phyloP scores from a whole-genome alignment of 2,113 vertebrate species.

The Dermatemys mawii region DNA sequence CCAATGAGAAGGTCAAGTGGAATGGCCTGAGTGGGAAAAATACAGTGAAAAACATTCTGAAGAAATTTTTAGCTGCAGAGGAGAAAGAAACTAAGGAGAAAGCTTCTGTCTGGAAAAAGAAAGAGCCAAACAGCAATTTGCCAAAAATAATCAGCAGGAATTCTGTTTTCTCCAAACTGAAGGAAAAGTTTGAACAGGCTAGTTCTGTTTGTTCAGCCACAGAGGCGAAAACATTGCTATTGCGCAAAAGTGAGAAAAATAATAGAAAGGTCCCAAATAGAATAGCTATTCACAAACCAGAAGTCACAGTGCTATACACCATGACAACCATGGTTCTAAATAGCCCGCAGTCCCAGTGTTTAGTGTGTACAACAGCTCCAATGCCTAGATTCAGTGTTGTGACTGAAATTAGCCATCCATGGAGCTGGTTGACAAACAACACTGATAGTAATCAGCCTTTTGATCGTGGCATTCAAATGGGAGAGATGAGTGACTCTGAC shows the following conservation, averaged over 20 bases:
- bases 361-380: conserved; percentile 65
- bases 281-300: conserved; percentile 60
- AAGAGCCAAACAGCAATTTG: not conserved
- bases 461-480: not conserved
- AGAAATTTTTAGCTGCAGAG: conserved; percentile 83
- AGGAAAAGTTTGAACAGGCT: conserved; percentile 84
- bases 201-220: conserved; percentile 70
- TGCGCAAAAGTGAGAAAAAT: conserved; percentile 40
- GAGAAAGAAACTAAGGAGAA: conserved; percentile 77
- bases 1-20: conserved; percentile 39
- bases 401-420: conserved; percentile 69
- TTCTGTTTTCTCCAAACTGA: conserved; percentile 78
- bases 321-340: conserved; percentile 63
- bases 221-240: conserved; percentile 24
- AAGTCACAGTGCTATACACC: conserved; percentile 41
- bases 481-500: not conserved
- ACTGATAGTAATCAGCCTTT: not conserved
- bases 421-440: conserved; percentile 67
- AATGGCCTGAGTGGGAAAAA: conserved; percentile 51
- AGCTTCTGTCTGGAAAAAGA: not conserved
- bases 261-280: conserved; percentile 8
- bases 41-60: conserved; percentile 84
- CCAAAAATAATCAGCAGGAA: conserved; percentile 69
- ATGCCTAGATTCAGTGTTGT: conserved; percentile 66
- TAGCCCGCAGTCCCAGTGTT: conserved; percentile 47